Conservation (phyloP, 2,113 vertebrate species). For the Antennarius striatus region DNA sequence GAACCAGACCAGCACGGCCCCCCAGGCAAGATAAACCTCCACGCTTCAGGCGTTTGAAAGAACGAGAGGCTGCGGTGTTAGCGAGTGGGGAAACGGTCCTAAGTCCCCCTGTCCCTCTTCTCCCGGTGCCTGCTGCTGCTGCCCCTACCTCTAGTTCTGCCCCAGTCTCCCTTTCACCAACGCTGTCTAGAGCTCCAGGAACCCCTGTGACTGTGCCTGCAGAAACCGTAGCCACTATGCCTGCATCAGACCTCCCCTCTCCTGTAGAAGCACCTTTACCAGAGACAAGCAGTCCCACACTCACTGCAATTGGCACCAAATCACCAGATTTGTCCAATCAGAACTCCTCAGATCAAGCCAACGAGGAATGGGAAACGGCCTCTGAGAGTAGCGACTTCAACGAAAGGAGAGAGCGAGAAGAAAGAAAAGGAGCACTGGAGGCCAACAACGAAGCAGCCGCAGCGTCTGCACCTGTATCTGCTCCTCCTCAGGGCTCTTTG, state of each 20-base stretch:
- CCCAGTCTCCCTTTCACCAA: constrained; percentile 63
- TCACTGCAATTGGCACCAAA: constrained; percentile 86
- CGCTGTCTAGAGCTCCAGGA: constrained; percentile 78
- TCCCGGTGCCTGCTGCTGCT: constrained; percentile 55
- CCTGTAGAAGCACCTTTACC: constrained; percentile 51
- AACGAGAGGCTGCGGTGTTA: constrained; percentile 86
- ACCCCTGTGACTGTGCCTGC: constrained; percentile 63
- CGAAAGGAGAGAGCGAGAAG: constrained; percentile 93
- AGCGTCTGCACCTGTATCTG: constrained; percentile 57
- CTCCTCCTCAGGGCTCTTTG: constrained; percentile 54
- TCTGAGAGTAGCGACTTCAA: constrained; percentile 99
- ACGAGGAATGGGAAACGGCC: constrained; percentile 98
- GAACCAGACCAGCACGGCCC: constrained; percentile 91
- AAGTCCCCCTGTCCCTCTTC: constrained; percentile 42
- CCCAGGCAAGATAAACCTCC: constrained; percentile 97
- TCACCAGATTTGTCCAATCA: constrained; percentile 98
- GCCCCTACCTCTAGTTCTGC: constrained; percentile 32
- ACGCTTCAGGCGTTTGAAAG: constrained; percentile 92
- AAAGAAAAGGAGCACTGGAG: constrained; percentile 85
- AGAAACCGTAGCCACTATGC: constrained; percentile 44
- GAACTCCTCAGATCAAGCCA: constrained; percentile 98
- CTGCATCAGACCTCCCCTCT: constrained; percentile 51
- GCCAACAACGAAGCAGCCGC: constrained; percentile 75
- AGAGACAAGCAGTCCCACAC: constrained; percentile 56
- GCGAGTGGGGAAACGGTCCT: constrained; percentile 61